Base-by-base conservation (phyloP, 2,797 vertebrate genomes). In the Tinamus major region DNA sequence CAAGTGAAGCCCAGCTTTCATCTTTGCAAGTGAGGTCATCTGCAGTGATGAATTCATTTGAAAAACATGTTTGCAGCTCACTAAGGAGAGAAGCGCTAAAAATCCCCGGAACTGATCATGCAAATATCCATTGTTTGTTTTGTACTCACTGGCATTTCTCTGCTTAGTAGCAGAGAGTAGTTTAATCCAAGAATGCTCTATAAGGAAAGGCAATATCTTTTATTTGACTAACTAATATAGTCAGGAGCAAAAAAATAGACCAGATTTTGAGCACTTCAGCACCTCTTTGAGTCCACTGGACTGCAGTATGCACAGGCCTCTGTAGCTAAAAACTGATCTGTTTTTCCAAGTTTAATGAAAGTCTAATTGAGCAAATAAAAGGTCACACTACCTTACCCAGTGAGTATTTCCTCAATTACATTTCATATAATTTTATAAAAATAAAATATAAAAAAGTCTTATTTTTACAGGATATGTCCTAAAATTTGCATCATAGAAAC, bases 1-100 rank as follows among this genome's bases (percentile, higher is more conserved):
- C 37, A 75, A 91, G 58, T 83, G 64, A 85, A 61, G 37, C 61
- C 78, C 85, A 87, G 51, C 91, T 94, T 93, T 78, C 51, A 85
- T 91, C 68, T 83, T 56, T 83, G 77, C 41, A 31, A 65, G n/a
- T 89, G 71, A 76, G 18, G 6, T 72, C 33, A 71, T 91, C 87
- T 89, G 94, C 87, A 37, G 75, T 61, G 64, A 24, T 84, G 24
- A 82, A 67, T 46, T 48, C 56, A 53, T 63, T 58, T 58, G 59
- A 90, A 84, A 71, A 76, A 49, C 65, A 44, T 56, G 79, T 81
- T 95, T 82, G 58, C 68, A 71, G 85, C 76, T 94, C 76, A 67
- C 67, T 75, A 90, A 71, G 18, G 44, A 83, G 62, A 48, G 63
- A 80, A 70, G 74, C 42, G 42, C 55, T 94, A 76, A 91, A 75